Base-by-base conservation (phyloP, 2,113 vertebrate species). In the Nerophis ophidion region DNA sequence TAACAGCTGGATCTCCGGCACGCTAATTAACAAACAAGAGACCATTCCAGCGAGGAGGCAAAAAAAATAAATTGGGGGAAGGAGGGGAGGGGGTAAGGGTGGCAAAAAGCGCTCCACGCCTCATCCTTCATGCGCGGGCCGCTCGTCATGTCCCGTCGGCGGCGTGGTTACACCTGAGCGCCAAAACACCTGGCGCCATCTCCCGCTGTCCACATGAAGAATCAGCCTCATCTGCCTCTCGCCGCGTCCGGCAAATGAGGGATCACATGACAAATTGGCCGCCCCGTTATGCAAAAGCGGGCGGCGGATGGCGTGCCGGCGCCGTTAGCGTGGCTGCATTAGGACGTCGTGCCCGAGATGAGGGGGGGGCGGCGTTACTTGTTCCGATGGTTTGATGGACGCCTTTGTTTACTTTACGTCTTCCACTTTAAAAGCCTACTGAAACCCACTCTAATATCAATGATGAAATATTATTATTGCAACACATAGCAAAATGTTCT, bases 171-270 rank as follows among this genome's bases (percentile, higher is more conserved):
- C 97, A 99, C 97, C 96, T 97, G 95, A 99, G 97, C 94, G 97
- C 93, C 95, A 95, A 95, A 97, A 98, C 96, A 99, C 96, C 96
- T 99, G 97, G 95, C 95, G 93, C 94, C 93, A 92, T 93, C 93
- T 95, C 93, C 92, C 92, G 91, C 94, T 97, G 96, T 98, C 96
- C 93, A 95, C 95, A 98, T 98, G 97, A 99, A 99, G 97, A 97
- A 98, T 99, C 96, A 96, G 96, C 93, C 95, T 98, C 95, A 97
- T 98, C 95, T 96, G 92, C 93, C 94, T 94, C 89, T 95, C 92
- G 92, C 92, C 94, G 93, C 93, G 95, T 94, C 93, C 91, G 92
- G 94, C 93, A 96, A 98, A 98, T 97, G 94, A 96, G 95, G 93
- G 94, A 93, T 91, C 94, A 94, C 92, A 93, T 97, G 96, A 98